Conservation (phyloP, 2,797 vertebrate genomes). For the Hephaestus fuliginosus region DNA sequence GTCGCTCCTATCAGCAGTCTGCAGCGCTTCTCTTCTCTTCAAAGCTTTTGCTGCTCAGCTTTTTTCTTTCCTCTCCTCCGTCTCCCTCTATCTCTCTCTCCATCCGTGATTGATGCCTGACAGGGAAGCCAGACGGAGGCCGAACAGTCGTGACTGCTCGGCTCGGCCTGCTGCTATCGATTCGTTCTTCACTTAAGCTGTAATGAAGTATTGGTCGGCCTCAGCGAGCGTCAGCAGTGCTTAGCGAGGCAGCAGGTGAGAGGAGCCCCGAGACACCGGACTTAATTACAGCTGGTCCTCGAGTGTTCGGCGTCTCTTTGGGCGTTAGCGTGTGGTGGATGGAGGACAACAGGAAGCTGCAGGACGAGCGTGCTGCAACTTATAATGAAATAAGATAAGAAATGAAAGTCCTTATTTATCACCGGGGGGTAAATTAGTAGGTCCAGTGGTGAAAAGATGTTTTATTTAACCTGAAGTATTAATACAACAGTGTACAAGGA, state of each 20-base stretch:
- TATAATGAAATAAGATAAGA: background rate
- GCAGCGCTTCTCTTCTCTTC: slow-evolving; percentile 20
- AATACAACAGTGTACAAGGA: background rate
- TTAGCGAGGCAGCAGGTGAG: slow-evolving; percentile 69
- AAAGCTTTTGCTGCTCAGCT: slow-evolving; percentile 36
- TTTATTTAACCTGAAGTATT: too few relatives aligned
- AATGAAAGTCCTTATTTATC: background rate
- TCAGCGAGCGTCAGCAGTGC: slow-evolving; percentile 66
- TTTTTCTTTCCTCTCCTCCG: slow-evolving; percentile 26
- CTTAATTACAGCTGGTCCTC: slow-evolving; percentile 66
- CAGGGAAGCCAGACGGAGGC: slow-evolving; percentile 38
- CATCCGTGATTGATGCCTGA: slow-evolving; percentile 70
- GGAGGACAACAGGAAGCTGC: background rate
- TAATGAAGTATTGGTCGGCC: slow-evolving; percentile 79
- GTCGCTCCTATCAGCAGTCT: slow-evolving; percentile 44
- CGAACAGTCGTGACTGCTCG: slow-evolving; percentile 37
- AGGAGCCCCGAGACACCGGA: slow-evolving; percentile 35
- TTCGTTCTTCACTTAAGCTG: slow-evolving; percentile 69
- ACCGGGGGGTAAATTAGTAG: background rate
- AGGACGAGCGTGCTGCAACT: background rate
- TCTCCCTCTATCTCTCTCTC: slow-evolving; percentile 7
- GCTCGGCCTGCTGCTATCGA: slow-evolving; percentile 68
- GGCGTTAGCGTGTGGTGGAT: background rate
- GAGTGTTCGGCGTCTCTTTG: slow-evolving; percentile 34
- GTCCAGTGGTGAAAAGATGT: background rate